Evolutionary conservation across 2,888 invertebrate species (phyloP), one percentile per base, ranked within the genome.

Genomic region (Archips xylosteana): DNA sequence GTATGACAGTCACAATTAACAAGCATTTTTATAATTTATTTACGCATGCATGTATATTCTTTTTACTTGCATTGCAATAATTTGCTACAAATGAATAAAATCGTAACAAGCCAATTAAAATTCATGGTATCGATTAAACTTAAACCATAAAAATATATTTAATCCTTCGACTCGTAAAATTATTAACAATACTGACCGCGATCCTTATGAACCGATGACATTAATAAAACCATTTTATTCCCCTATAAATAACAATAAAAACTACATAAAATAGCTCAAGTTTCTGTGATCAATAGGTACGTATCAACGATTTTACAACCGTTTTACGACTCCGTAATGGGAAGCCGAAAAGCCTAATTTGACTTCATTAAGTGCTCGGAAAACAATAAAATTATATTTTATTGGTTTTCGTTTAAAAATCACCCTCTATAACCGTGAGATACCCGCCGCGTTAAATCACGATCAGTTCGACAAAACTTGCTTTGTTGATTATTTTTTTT

Each of bases 231-330:
- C 77, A 82, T 92, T 94, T 94, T 92, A 92, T 92, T 89, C 78
- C 84, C 80, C 90, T 83, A 94, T 93, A 92, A 94, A 94, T 93
- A 92, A 92, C 92, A 88, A 91, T 93, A 93, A 93, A 94, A 94
- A 89, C 82, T 86, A 87, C 90, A 92, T 94, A 89, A 93, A 94
- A 93, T 93, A 93, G 92, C 89, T 91, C 88, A 91, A 86, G 90
- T 85, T 85, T 80, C 84, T 85, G 86, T 84, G 89, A 92, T 92
- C 93, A 89, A 92, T 92, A 74, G 70, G 63, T 51, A 51, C 57
- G 49, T 74, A 91, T 87, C 83, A 85, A 85, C 85, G 81, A 84
- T 90, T 94, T 93, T 91, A 94, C 84, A 84, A 85, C 87, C 84
- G 87, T 92, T 93, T 94, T 90, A 92, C 87, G 89, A 90, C 79